Conservation (phyloP, 53 echinoderm and acorn worm species). For the Temnopleurus reevesii region DNA sequence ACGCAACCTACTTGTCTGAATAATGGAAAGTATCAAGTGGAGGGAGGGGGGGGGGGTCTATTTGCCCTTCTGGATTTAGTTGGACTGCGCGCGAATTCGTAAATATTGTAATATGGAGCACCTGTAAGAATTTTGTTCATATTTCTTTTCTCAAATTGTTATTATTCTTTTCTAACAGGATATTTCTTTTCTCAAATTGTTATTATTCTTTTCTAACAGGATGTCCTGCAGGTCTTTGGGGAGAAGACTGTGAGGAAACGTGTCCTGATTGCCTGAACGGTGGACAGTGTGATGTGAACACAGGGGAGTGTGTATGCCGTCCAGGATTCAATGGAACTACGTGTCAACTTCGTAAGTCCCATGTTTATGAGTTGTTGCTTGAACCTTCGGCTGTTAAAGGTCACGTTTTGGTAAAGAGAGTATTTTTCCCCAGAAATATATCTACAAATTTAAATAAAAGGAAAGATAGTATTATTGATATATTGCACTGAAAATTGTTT, state of each 20-base stretch:
- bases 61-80: neutral
- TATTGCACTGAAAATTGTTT: too few species aligned
- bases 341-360: conserved; percentile 46
- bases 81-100: neutral
- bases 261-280: conserved; percentile 62
- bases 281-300: conserved; percentile 58
- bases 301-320: conserved; percentile 58
- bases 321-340: conserved; percentile 62
- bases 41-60: neutral
- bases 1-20: too few species aligned
- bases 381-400: too few species aligned
- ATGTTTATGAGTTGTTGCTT: neutral
- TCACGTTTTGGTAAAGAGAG: too few species aligned
- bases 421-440: neutral
- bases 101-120: neutral
- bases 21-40: neutral
- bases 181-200: neutral
- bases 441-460: too few species aligned
- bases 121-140: too few species aligned
- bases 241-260: neutral
- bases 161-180: neutral
- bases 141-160: too few species aligned
- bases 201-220: neutral
- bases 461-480: too few species aligned
- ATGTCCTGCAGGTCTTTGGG: neutral